Conservation (phyloP, 2,113 vertebrate genomes). For the Acanthochromis polyacanthus region DNA sequence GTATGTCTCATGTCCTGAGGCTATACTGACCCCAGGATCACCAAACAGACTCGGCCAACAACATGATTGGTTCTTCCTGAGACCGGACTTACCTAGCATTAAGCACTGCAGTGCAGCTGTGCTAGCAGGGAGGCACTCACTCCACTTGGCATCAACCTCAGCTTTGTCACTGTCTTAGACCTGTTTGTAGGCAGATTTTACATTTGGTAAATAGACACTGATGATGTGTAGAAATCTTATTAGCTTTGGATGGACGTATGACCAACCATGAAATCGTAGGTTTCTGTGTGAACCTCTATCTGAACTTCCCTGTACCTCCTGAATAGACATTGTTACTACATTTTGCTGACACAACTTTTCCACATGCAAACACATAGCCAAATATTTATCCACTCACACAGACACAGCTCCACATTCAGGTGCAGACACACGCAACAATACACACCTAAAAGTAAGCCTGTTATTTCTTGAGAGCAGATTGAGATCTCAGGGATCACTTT, state of each 20-base stretch:
- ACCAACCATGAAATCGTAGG: slow-evolving; percentile 58
- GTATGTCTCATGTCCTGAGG: slow-evolving; percentile 71
- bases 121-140: slow-evolving; percentile 47
- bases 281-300: slow-evolving; percentile 55
- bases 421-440: slow-evolving; percentile 12
- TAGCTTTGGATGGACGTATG: slow-evolving; percentile 49
- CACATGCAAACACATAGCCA: neutral
- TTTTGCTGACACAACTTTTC: slow-evolving; percentile 66
- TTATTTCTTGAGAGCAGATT: slow-evolving; percentile 69
- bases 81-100: slow-evolving; percentile 76
- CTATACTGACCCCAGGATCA: slow-evolving; percentile 76
- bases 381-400: no score
- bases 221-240: slow-evolving; percentile 30
- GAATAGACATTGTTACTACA: slow-evolving; percentile 61
- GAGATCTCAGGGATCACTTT: slow-evolving; percentile 73
- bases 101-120: slow-evolving; percentile 65
- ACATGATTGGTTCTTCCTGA: slow-evolving; percentile 81
- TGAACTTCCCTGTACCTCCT: slow-evolving; percentile 62
- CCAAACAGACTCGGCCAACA: slow-evolving; percentile 66
- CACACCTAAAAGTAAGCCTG: slow-evolving; percentile 56
- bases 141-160: slow-evolving; percentile 53
- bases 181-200: slow-evolving; percentile 29
- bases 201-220: slow-evolving; percentile 2
- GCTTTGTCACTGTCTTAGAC: slow-evolving; percentile 32
- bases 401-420: slow-evolving; percentile 13